Base-by-base conservation (phyloP, 2,113 vertebrate species). In the Leuciscus idus region DNA sequence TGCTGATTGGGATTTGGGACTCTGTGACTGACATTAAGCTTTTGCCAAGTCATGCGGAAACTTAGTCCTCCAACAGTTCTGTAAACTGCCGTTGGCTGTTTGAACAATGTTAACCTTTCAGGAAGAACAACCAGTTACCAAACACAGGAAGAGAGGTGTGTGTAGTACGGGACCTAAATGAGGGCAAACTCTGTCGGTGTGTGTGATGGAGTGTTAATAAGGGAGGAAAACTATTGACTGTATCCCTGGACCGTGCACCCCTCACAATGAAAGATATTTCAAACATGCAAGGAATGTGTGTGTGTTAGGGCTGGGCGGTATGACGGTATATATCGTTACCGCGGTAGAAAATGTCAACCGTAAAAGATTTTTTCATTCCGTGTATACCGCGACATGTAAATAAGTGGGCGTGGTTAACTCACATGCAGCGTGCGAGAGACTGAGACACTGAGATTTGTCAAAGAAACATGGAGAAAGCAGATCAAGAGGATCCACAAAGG, bases 231-330 rank as follows among this genome's bases (percentile, higher is more conserved):
- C 72, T 23, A 26, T 74, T 75, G n/a, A 43, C 72, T 50, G 39
- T 15, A 61, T 39, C 78, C 61, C 17, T 28, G 36, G 10, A 66
- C 75, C 81, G 36, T 62, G 30, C 57, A 70, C 81, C 43, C 28
- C n/a, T 43, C 70, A 86, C 70, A 81, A 59, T 84, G 46, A 72
- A 57, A 79, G 70, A 73, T 84, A 90, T 89, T 86, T 82, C 72
- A 88, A 62, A 28, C 81, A 81, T 86, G 61, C 46, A 15, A 84
- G 72, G 87, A 85, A 88, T 87, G 66, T 61, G 19, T 15, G 26
- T 68, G 61, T 62, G 55, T 74, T n/a, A n/a, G n/a, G n/a, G n/a
- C n/a, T n/a, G n/a, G n/a, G n/a, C n/a, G n/a, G n/a, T n/a, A n/a
- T n/a, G n/a, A n/a, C n/a, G n/a, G n/a, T n/a, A n/a, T n/a, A n/a